Evolutionary conservation across 1,140 invertebrate genomes (phyloP), one percentile per base, ranked within the genome.

Genomic region (Anastrepha ludens): DNA sequence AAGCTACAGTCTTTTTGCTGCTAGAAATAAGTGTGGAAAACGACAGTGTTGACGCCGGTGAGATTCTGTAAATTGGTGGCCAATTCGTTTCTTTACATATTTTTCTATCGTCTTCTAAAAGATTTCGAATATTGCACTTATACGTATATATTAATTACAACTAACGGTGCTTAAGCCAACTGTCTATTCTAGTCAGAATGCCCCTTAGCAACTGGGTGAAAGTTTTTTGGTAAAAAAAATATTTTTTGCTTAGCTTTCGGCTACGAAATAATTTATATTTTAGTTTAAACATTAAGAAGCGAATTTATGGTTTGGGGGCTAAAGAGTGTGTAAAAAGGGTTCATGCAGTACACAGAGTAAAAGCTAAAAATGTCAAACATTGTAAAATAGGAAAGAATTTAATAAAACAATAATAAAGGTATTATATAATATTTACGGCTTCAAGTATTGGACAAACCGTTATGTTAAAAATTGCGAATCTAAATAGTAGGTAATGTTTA

Each of bases 271-370:
- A 17, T 74, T 74, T 15, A 47, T 7, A 17, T 17, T 74, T 74
- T 74, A 44, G 67, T 29, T 74, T 44, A 74, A 74, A 1, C 44
- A 17, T 44, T 17, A 74, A 74, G 6, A 74, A 74, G 67, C 67
- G 44, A 74, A 47, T 74, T 17, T 74, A 44, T 74, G 44, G 13
- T 74, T 74, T 15, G 13, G 41, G 67, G 44, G 39, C 39, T 13
- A 44, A 8, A 41, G 17, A 74, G 41, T 44, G 41, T 74, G 3
- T 44, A 47, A 44, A 74, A 44, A 74, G 67, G 67, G 13, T 74
- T 44, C 67, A 74, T 74, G 67, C 67, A 74, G 67, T 44, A 44
- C 67, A 74, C 67, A 74, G 13, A 74, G 44, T 41, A 15, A 67
- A 29, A 74, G 39, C 67, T 74, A 7, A 2, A 47, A 17, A 7